These are phyloP conservation scores for Trichechus manatus DNA, from an alignment of 2,113 vertebrate genomes.

Conservation along the genomic window DNA sequence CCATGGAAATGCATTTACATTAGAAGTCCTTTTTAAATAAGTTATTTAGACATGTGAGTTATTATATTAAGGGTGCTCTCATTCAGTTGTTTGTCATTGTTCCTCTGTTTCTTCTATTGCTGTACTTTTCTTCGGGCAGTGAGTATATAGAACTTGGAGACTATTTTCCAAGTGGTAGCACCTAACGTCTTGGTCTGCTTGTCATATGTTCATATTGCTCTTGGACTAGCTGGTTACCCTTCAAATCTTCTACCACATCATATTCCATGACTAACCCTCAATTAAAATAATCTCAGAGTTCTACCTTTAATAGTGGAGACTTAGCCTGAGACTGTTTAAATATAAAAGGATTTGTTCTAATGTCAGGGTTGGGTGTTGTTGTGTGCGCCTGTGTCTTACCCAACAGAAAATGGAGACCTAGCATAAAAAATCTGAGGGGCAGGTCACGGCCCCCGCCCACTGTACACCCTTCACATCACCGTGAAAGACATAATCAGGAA, in stretches of 20 bases:
- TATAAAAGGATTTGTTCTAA: constrained; percentile 18
- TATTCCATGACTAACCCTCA: neutral
- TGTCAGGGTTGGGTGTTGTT: neutral
- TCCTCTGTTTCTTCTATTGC: neutral
- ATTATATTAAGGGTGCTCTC: neutral
- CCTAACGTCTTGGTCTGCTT: neutral
- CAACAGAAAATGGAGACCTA: neutral
- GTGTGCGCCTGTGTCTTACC: neutral
- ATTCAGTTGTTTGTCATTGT: neutral
- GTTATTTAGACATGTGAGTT: neutral
- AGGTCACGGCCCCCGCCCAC: neutral
- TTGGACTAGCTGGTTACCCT: neutral
- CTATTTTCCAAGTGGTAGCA: neutral
- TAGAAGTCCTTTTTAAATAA: neutral
- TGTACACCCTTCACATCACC: neutral
- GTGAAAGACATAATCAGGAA: neutral
- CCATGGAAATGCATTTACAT: neutral
- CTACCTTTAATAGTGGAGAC: constrained; percentile 13
- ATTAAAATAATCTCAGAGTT: constrained; percentile 19
- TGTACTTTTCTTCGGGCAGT: neutral
- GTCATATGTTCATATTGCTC: neutral
- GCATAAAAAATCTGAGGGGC: neutral
- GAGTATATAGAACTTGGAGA: neutral
- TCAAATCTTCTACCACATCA: neutral
- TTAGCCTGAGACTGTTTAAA: constrained; percentile 12